phyloP scores from a whole-genome alignment of 2,888 invertebrate genomes.

The Drosophila nigritarsus region DNA sequence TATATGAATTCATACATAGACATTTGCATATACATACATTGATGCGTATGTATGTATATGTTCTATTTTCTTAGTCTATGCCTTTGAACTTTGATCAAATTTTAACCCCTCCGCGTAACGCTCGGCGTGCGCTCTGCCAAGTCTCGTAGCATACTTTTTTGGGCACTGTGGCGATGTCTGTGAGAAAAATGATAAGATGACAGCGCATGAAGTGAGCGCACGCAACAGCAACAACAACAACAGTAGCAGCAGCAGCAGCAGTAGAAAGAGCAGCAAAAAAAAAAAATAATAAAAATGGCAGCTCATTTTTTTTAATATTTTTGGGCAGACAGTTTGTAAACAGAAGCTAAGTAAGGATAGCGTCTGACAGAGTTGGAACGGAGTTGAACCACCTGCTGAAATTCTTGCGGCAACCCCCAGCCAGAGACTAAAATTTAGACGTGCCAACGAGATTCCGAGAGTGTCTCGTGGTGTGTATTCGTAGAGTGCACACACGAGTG shows the following conservation, averaged over 20 bases:
- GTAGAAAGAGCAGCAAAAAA: slow-evolving; percentile 12
- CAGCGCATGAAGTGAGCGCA: slow-evolving; percentile 66
- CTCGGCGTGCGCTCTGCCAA: slow-evolving; percentile 34
- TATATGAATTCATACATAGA: slow-evolving; percentile 10
- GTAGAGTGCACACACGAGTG: not conserved
- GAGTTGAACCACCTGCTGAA: slow-evolving; percentile 59
- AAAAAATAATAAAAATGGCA: slow-evolving; percentile 65
- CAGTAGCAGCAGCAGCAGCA: not conserved
- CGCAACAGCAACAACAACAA: slow-evolving; percentile 15
- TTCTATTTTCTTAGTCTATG: slow-evolving; percentile 51
- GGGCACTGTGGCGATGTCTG: slow-evolving; percentile 48
- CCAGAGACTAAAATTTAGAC: slow-evolving; percentile 50
- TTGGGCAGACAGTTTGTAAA: slow-evolving; percentile 72
- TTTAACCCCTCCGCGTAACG: slow-evolving; percentile 65
- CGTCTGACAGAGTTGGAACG: slow-evolving; percentile 30
- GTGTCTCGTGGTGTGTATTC: not conserved
- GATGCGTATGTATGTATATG: not conserved
- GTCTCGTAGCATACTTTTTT: slow-evolving; percentile 40
- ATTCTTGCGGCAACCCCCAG: slow-evolving; percentile 43
- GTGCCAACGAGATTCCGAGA: slow-evolving; percentile 28
- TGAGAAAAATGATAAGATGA: slow-evolving; percentile 79
- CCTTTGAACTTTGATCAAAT: slow-evolving; percentile 78
- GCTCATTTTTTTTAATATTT: slow-evolving; percentile 77
- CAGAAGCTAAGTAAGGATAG: slow-evolving; percentile 52
- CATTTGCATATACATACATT: slow-evolving; percentile 4